phyloP scores from a whole-genome alignment of 2,113 vertebrate genomes.

The Campylomormyrus tamandua region DNA sequence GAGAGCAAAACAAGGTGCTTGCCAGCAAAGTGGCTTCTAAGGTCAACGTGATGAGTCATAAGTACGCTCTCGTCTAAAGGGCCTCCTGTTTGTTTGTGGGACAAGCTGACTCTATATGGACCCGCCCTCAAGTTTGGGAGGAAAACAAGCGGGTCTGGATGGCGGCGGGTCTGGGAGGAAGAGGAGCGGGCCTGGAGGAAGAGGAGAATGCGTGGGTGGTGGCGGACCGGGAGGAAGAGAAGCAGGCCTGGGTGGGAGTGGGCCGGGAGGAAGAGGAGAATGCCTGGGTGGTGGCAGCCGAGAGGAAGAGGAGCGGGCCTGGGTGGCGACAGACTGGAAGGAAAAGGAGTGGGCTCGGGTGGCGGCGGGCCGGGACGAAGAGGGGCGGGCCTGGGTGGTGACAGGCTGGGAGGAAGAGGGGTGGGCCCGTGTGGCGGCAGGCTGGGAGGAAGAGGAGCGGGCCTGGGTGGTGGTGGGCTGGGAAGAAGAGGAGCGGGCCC shows the following conservation, averaged over 20 bases:
- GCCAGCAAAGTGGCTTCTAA: neutral
- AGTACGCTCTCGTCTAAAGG: neutral
- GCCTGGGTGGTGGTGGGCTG: neutral
- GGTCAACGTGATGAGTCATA: neutral
- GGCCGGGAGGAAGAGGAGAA: no score
- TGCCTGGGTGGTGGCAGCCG: neutral
- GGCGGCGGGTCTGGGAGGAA: neutral
- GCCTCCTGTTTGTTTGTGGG: conserved; percentile 1
- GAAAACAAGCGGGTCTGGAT: neutral
- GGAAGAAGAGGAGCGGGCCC: neutral
- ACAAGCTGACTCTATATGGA: neutral
- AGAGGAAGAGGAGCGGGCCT: neutral
- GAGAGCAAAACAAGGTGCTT: neutral
- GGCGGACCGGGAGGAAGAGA: neutral
- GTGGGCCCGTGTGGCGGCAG: neutral
- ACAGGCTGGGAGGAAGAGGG: no score
- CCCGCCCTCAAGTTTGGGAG: neutral
- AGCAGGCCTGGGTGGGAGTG: neutral
- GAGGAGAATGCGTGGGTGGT: neutral
- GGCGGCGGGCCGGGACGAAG: no score
- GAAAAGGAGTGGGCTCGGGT: neutral
- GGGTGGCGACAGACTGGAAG: neutral
- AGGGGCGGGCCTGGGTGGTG: neutral
- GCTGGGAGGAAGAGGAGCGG: neutral
- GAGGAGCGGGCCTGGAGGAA: neutral